Evolutionary conservation across 30 jellyfish, hydroid and myxozoan genomes (phyloP).

Genomic region (Cassiopea xamachana): DNA sequence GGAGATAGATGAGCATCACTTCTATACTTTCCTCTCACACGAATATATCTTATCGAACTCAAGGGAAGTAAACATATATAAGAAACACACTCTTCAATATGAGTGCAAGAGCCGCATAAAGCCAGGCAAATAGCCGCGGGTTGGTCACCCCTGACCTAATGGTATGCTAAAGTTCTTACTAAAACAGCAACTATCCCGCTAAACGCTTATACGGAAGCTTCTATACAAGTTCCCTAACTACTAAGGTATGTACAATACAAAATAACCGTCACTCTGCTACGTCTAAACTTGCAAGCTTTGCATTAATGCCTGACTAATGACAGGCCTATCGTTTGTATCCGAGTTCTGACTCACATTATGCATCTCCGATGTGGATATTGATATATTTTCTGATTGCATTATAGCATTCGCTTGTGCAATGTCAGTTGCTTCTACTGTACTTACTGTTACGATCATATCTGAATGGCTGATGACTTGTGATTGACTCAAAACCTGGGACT

Average conservation of each 20-base stretch:
- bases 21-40: too few relatives aligned
- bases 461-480: conserved; percentile 49
- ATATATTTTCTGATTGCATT: conserved; percentile 34
- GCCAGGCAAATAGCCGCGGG: neutral
- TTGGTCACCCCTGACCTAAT: too few relatives aligned
- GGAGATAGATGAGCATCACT: too few relatives aligned
- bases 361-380: conserved; percentile 18
- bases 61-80: too few relatives aligned
- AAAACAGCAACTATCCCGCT: neutral
- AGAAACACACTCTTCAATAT: too few relatives aligned
- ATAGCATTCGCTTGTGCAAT: conserved; percentile 61
- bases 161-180: neutral
- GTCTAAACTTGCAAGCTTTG: conserved; percentile 53
- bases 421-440: conserved; percentile 43
- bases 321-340: conserved; percentile 46
- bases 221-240: neutral
- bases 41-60: too few relatives aligned
- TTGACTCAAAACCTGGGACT: conserved; percentile 25
- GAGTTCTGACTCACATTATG: conserved; percentile 37
- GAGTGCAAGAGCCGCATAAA: too few relatives aligned
- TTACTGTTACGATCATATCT: neutral
- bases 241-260: neutral
- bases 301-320: conserved; percentile 58
- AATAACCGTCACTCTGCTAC: neutral
- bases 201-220: neutral